phyloP scores from a whole-genome alignment of 2,888 invertebrate species.

The Synanthedon formicaeformis region DNA sequence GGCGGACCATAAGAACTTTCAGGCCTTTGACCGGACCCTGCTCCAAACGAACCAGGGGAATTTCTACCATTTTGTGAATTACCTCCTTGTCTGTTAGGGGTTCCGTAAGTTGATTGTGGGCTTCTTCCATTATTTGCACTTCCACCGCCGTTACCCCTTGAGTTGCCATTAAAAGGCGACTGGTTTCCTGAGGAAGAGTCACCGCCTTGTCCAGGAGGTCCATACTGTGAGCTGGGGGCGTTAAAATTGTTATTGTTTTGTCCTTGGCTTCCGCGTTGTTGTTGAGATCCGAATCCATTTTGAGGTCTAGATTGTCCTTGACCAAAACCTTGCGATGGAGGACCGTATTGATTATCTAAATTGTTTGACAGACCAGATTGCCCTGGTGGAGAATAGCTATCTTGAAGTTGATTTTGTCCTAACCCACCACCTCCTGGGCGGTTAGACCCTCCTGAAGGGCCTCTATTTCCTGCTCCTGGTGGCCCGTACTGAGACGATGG shows the following conservation, averaged over 20 bases:
- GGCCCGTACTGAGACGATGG: constrained; percentile 48
- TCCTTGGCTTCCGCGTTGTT: constrained; percentile 9
- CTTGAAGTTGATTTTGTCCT: constrained; percentile 21
- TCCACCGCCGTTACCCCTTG: constrained; percentile 10
- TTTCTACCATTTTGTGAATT: constrained; percentile 11
- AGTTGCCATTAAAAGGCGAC: constrained; percentile 10
- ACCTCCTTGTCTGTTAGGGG: constrained; percentile 27
- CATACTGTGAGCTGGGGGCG: constrained; percentile 35
- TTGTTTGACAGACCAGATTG: constrained; percentile 20
- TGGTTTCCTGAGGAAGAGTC: constrained; percentile 11
- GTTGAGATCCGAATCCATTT: constrained; percentile 10
- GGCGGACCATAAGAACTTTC: constrained; percentile 53
- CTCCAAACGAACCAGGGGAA: constrained; percentile 14
- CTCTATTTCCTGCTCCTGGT: constrained; percentile 18
- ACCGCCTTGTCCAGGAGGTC: constrained; percentile 29
- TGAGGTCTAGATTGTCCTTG: constrained; percentile 16
- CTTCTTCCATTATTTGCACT: constrained; percentile 10
- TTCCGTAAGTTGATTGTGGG: constrained; percentile 39
- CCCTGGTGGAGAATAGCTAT: constrained; percentile 35
- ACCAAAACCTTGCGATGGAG: constrained; percentile 21
- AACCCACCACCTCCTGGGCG: constrained; percentile 10
- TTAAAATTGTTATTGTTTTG: constrained; percentile 2
- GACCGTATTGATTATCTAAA: constrained; percentile 37
- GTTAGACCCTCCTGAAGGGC: constrained; percentile 13
- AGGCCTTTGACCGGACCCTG: constrained; percentile 30